phyloP scores from a whole-genome alignment of 2,888 invertebrate genomes.

The Trichacis sp. region DNA sequence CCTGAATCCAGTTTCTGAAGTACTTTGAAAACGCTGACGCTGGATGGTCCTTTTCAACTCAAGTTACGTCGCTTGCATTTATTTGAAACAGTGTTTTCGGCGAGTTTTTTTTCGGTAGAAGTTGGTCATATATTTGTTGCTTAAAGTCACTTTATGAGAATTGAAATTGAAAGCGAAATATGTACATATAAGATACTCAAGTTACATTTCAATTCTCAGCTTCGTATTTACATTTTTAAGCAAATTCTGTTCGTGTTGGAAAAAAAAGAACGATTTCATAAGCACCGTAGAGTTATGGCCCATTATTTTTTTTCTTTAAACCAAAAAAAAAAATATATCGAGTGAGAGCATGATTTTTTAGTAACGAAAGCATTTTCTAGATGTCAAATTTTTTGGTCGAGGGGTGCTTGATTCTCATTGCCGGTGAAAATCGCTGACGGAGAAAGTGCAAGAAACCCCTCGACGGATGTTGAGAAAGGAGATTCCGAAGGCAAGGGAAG shows the following conservation, averaged over 20 bases:
- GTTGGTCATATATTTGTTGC: neutral
- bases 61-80: constrained; percentile 1
- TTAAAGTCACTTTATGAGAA: neutral
- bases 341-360: constrained; percentile 58
- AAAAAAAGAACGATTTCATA: neutral
- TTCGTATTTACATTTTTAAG: constrained; percentile 7
- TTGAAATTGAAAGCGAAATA: constrained; percentile 1
- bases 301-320: too few relatives aligned
- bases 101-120: constrained; percentile 5
- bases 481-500: neutral
- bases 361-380: constrained; percentile 49
- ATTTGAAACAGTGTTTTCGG: constrained; percentile 9
- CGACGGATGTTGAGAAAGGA: too few relatives aligned
- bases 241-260: constrained; percentile 6
- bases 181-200: neutral
- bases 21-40: neutral
- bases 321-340: constrained; percentile 40
- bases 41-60: neutral
- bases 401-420: constrained; percentile 16
- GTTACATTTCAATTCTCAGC: constrained; percentile 6
- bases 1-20: neutral
- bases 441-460: too few relatives aligned
- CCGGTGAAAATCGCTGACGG: neutral
- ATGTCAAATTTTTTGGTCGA: constrained; percentile 41
- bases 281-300: constrained; percentile 33